Evolutionary conservation across 2,888 invertebrate species (phyloP).

Genomic region (Anarsia innoxiella): DNA sequence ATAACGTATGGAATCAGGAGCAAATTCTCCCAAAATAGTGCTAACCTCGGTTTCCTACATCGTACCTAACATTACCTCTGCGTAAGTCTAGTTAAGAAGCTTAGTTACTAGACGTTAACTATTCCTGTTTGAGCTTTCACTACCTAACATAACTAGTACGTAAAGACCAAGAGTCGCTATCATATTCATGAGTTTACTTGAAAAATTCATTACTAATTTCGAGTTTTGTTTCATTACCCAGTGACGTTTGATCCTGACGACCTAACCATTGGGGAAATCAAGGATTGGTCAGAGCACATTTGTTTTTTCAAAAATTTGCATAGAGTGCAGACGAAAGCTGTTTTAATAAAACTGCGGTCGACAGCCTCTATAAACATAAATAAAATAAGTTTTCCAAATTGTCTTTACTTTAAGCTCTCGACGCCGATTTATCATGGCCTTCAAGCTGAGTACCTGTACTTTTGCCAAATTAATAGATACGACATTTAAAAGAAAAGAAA

Average conservation of each 20-base stretch:
- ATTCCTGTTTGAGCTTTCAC: slow-evolving; percentile 6
- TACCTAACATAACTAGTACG: slow-evolving; percentile 3
- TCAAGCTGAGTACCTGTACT: no score
- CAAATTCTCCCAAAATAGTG: slow-evolving; percentile 10
- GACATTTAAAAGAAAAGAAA: no score
- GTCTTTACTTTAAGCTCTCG: no score
- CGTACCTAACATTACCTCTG: slow-evolving; percentile 3
- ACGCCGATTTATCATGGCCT: no score
- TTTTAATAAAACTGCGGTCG: no score
- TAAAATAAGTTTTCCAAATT: no score
- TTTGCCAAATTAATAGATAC: no score
- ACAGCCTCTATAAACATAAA: no score
- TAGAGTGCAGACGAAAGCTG: neutral
- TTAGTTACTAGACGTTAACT: slow-evolving; percentile 9
- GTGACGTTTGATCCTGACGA: slow-evolving; percentile 1
- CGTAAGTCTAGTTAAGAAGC: slow-evolving; percentile 9
- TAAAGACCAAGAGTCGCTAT: no score
- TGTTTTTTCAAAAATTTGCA: slow-evolving; percentile 1
- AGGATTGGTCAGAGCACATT: neutral
- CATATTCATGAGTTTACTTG: neutral
- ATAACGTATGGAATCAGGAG: slow-evolving; percentile 11
- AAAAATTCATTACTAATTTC: no score
- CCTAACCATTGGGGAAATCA: slow-evolving; percentile 8
- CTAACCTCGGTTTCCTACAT: slow-evolving; percentile 3
- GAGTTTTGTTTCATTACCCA: neutral